A percentile compares a stretch with the other conserved stretches of the same genome.
Conservation (phyloP, 2,113 vertebrate genomes). For the Haplochromis burtoni region DNA sequence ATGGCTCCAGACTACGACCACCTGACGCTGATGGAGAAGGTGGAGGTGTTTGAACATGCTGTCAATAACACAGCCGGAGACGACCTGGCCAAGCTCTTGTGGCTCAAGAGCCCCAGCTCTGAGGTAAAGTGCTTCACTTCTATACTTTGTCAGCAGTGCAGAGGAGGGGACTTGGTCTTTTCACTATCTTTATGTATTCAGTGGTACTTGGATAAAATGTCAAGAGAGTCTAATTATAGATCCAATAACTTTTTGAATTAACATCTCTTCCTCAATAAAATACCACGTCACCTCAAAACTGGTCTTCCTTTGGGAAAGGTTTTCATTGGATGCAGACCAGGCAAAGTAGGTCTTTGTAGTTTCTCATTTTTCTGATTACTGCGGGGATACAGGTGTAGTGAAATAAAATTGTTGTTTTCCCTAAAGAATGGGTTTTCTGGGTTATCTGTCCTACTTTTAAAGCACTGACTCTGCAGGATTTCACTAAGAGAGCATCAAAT, state of each 20-base stretch:
- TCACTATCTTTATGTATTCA: neutral
- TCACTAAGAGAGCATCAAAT: slow-evolving; percentile 9
- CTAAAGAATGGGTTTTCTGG: neutral
- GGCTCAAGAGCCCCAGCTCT: slow-evolving; percentile 97
- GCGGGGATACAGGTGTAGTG: neutral
- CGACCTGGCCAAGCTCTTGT: slow-evolving; percentile 92
- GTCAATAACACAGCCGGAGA: slow-evolving; percentile 98
- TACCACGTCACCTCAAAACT: neutral
- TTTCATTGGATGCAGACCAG: neutral
- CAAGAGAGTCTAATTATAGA: neutral
- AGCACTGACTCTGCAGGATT: slow-evolving; percentile 20
- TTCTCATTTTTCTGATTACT: neutral
- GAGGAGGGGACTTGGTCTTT: neutral
- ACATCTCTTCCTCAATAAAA: neutral
- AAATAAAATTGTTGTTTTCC: neutral
- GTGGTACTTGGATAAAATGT: neutral
- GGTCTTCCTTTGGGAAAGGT: neutral
- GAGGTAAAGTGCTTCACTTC: slow-evolving; percentile 72
- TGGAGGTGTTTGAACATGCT: slow-evolving; percentile 97
- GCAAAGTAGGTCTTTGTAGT: neutral
- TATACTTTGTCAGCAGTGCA: neutral
- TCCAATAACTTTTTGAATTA: neutral
- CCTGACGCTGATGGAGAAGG: slow-evolving; percentile 98
- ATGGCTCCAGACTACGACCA: slow-evolving; percentile 99
- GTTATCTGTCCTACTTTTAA: slow-evolving; percentile 20